These are phyloP conservation scores for Trisateles emortualis DNA, from an alignment of 2,888 invertebrate species.

Conservation along the genomic window DNA sequence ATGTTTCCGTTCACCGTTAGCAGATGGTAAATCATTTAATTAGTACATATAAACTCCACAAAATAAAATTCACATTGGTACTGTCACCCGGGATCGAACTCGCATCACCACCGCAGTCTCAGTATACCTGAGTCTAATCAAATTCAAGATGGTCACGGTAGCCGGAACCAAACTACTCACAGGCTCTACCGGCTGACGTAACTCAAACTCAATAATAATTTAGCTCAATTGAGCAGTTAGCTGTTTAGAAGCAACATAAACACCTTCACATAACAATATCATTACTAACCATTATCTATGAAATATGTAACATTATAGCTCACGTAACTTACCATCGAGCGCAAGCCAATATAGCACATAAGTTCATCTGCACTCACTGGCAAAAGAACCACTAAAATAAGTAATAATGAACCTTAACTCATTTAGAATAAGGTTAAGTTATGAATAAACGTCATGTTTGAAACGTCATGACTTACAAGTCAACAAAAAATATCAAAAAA, in stretches of 20 bases:
- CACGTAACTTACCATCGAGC: slow-evolving; percentile 11
- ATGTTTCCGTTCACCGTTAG: too few relatives aligned
- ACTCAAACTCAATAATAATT: not conserved
- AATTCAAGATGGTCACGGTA: not conserved
- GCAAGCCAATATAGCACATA: slow-evolving; percentile 29
- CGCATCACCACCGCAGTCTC: too few relatives aligned
- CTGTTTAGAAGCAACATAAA: slow-evolving; percentile 12
- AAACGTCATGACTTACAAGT: too few relatives aligned
- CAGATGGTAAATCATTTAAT: too few relatives aligned
- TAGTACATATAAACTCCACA: too few relatives aligned
- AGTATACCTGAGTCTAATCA: too few relatives aligned
- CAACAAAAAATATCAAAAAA: too few relatives aligned
- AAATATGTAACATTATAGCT: slow-evolving; percentile 8
- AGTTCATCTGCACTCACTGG: slow-evolving; percentile 16
- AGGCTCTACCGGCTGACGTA: slow-evolving; percentile 1
- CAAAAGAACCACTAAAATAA: not conserved
- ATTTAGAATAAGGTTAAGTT: too few relatives aligned
- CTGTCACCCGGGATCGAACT: too few relatives aligned
- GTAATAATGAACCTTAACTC: not conserved
- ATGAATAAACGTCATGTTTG: too few relatives aligned
- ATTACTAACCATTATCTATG: slow-evolving; percentile 14
- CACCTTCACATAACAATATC: slow-evolving; percentile 6
- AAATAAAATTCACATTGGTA: too few relatives aligned
- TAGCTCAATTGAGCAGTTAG: not conserved
- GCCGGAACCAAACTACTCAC: not conserved